Conservation (phyloP, 64 coral and sea anemone species). For the Pocillopora verrucosa region DNA sequence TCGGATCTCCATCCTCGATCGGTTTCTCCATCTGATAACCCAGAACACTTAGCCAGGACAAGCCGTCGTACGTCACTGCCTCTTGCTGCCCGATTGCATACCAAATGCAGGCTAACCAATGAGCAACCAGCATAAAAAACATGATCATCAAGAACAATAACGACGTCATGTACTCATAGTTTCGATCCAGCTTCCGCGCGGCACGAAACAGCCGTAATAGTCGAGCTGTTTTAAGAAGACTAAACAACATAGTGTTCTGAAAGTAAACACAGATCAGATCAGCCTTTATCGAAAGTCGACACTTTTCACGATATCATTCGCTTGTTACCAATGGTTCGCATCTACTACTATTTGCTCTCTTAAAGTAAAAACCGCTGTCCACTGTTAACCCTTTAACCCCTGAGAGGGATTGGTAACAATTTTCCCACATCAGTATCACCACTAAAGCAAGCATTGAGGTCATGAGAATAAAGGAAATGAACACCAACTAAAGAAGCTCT, state of each 20-base stretch:
- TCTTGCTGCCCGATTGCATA: conserved; percentile 80
- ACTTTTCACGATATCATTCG: too few species aligned
- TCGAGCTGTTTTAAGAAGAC: conserved; percentile 92
- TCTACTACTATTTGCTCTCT: too few species aligned
- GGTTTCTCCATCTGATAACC: conserved; percentile 1
- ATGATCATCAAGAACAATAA: conserved; percentile 95
- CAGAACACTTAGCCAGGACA: conserved; percentile 79
- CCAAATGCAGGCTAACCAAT: conserved; percentile 99
- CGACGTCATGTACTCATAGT: conserved; percentile 98
- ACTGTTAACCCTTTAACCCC: too few species aligned
- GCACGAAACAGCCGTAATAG: conserved; percentile 89
- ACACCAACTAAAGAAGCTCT: too few species aligned
- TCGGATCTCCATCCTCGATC: conserved; percentile 14
- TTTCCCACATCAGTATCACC: too few species aligned
- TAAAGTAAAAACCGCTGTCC: too few species aligned
- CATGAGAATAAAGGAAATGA: too few species aligned
- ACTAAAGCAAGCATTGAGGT: too few species aligned
- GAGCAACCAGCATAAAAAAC: conserved; percentile 96
- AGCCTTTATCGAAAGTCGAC: conserved; percentile 9
- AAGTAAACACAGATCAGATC: background rate
- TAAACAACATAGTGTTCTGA: conserved; percentile 92
- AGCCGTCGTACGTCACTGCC: background rate
- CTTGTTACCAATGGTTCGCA: too few species aligned
- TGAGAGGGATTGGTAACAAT: too few species aligned
- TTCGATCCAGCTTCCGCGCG: conserved; percentile 94